phyloP scores from a whole-genome alignment of 2,888 invertebrate species.

The Escarpia spicata region DNA sequence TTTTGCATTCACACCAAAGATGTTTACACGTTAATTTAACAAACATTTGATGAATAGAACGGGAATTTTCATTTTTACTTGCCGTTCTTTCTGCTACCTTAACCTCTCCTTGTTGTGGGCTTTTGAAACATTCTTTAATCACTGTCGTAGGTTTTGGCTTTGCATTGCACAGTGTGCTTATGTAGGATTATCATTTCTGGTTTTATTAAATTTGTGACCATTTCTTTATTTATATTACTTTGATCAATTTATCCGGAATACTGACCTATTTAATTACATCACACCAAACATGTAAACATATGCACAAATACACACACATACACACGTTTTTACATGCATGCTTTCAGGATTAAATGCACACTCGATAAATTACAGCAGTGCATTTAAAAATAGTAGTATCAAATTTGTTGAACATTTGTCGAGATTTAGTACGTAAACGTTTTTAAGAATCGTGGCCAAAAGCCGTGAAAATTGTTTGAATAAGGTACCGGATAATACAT shows the following conservation, averaged over 20 bases:
- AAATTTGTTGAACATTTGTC: no score
- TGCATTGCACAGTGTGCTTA: slow-evolving; percentile 1
- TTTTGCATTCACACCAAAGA: neutral
- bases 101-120: neutral
- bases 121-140: neutral
- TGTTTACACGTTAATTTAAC: neutral
- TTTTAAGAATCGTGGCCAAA: neutral
- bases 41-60: neutral
- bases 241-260: neutral
- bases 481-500: neutral
- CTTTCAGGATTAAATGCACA: no score
- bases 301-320: neutral
- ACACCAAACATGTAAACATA: neutral
- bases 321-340: neutral
- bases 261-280: neutral
- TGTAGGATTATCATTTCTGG: neutral
- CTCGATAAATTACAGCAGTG: no score
- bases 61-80: neutral
- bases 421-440: neutral
- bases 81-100: neutral
- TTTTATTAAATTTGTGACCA: neutral
- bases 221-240: neutral
- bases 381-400: no score
- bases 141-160: neutral
- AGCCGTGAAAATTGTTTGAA: neutral